Evolutionary conservation across 2,888 invertebrate species (phyloP), one percentile per base, ranked within the genome.

Genomic region (Drosophila monieri): DNA sequence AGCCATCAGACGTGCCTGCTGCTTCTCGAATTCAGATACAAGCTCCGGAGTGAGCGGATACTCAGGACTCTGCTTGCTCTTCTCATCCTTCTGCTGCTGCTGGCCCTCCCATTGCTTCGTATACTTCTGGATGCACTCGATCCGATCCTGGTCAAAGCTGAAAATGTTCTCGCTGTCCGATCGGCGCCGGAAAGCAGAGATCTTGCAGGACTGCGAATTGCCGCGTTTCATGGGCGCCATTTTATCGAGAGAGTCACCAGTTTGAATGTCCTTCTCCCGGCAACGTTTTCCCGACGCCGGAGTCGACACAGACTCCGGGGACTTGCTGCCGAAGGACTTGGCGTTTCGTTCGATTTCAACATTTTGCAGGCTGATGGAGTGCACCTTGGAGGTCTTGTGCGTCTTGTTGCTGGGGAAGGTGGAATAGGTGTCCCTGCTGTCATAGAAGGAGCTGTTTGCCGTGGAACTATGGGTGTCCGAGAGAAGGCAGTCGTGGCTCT

Each of bases 111-210:
- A 88, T 56, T 90, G 88, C 9, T 90, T 90, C 2, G 88, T 88
- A 74, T 91, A 92, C 70, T 94, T 94, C 52, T 95, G 94, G 47
- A 95, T 90, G 2, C 95, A 95, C 86, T 95, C 95, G 65, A 95
- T 95, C 84, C 94, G 94, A 74, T 95, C 95, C 88, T 95, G 95
- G 85, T 95, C 95, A 78, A 95, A 95, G 90, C 95, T 95, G 83
- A 95, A 95, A 6, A 95, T 94, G 75, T 95, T 93, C 70, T 94
- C 93, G 67, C 91, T 94, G n/a, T 95, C 95, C 46, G 95, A 95
- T 14, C 95, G 93, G 5, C 95, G 94, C 21, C 94, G 94, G 79
- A 93, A 94, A 0, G 90, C 89, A 0, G 88, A 88, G n/a, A 90
- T 90, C 74, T 90, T 91, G 21, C 90, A 89, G 0, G 87, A 89